phyloP scores from a whole-genome alignment of 2,113 vertebrate species.

The Bettongia penicillata region DNA sequence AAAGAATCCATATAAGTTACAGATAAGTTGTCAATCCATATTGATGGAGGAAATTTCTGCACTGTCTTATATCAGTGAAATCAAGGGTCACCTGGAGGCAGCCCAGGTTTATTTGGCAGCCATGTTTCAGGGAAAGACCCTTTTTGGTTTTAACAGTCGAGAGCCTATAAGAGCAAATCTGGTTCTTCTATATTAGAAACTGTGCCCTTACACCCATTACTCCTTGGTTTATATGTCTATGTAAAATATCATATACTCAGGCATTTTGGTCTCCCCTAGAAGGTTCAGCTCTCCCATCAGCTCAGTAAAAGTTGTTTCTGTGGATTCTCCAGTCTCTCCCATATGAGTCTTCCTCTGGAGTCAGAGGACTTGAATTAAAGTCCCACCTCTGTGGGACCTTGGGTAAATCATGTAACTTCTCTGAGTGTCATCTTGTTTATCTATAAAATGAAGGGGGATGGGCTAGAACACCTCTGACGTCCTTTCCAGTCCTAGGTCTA shows the following conservation, averaged over 20 bases:
- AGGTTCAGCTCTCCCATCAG: background rate
- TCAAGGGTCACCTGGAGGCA: background rate
- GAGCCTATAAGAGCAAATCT: background rate
- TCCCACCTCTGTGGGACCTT: background rate
- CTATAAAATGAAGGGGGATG: background rate
- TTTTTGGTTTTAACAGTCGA: background rate
- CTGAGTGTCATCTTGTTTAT: background rate
- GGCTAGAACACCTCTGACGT: background rate
- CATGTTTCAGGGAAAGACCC: background rate
- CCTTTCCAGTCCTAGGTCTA: background rate
- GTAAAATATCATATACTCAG: no score
- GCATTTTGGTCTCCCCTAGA: background rate
- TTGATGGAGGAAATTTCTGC: background rate
- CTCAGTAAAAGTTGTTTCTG: background rate
- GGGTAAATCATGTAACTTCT: background rate
- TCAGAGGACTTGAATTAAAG: background rate
- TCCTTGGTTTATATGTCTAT: no score
- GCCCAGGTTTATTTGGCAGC: background rate
- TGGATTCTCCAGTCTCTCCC: background rate
- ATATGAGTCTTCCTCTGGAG: background rate
- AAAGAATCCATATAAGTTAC: background rate
- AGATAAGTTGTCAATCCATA: background rate
- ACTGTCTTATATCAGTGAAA: background rate
- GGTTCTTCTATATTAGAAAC: background rate
- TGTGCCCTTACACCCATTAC: background rate